Evolutionary conservation across 2,797 vertebrate species (phyloP).

Genomic region (Babyrousa celebensis): DNA sequence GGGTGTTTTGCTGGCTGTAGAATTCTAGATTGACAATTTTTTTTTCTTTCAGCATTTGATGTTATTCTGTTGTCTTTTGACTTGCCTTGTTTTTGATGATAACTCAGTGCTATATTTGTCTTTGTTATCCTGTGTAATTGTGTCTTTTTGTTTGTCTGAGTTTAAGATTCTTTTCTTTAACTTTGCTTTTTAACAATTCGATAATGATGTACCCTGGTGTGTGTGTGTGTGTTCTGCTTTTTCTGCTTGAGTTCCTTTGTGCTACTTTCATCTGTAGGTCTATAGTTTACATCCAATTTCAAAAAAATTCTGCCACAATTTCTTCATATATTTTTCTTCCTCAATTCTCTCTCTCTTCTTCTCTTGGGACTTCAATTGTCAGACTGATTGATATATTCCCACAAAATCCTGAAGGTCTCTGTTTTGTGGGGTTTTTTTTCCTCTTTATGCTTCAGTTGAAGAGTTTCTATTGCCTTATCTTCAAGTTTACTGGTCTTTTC

Average conservation of each 20-base stretch:
- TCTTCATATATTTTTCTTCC: background rate
- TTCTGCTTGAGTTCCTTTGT: background rate
- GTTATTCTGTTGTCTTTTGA: background rate
- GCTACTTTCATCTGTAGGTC: background rate
- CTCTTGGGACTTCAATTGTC: background rate
- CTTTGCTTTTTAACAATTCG: slow-evolving; percentile 3
- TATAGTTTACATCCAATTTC: background rate
- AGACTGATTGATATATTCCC: background rate
- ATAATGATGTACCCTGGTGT: background rate
- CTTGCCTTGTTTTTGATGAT: slow-evolving; percentile 20
- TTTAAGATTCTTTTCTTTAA: slow-evolving; percentile 7
- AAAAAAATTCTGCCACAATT: slow-evolving; percentile 24
- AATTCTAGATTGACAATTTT: slow-evolving; percentile 40
- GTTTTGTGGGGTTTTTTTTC: background rate
- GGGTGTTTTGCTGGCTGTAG: background rate
- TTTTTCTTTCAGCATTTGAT: slow-evolving; percentile 25
- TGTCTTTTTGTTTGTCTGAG: background rate
- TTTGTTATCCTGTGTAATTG: background rate
- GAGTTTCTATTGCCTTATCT: background rate
- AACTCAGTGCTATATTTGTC: slow-evolving; percentile 13
- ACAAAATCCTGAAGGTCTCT: background rate
- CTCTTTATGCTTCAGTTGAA: background rate
- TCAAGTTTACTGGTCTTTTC: background rate
- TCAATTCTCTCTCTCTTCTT: background rate
- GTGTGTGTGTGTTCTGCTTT: background rate